Evolutionary conservation across 2,797 vertebrate species (phyloP).

Genomic region (Phataginus tetradactyla): DNA sequence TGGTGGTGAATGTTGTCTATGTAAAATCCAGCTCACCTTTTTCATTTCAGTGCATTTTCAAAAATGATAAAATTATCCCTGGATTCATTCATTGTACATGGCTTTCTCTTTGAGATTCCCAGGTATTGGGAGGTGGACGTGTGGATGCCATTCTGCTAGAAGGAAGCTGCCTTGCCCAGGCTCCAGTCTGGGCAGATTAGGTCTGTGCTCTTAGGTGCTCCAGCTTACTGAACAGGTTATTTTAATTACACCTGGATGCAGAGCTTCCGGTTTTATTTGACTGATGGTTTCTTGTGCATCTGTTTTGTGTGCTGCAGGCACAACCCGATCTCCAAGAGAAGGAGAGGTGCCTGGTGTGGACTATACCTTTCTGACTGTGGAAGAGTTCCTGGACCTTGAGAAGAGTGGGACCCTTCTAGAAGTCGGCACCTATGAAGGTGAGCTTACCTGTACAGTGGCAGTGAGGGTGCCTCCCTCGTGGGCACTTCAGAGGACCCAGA

Average conservation of each 20-base stretch:
- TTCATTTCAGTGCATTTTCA: not conserved
- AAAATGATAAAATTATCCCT: not conserved
- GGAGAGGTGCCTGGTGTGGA: conserved; percentile 98
- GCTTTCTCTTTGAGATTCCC: not conserved
- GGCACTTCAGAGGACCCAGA: not conserved
- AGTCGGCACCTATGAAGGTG: conserved; percentile 98
- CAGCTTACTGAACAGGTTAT: conserved; percentile 58
- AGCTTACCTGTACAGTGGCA: not conserved
- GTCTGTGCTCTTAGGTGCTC: not conserved
- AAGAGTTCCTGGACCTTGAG: conserved; percentile 96
- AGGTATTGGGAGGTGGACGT: not conserved
- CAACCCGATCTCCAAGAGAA: conserved; percentile 95
- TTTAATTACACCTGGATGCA: conserved; percentile 40
- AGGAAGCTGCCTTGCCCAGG: not conserved
- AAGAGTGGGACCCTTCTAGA: conserved; percentile 96
- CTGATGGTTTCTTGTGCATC: conserved; percentile 38
- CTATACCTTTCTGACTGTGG: conserved; percentile 97
- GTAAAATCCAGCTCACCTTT: not conserved
- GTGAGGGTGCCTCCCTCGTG: not conserved
- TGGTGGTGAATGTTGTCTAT: not conserved
- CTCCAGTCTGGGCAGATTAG: not conserved
- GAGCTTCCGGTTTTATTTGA: conserved; percentile 34
- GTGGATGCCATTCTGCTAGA: not conserved
- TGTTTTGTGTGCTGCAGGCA: conserved; percentile 89
- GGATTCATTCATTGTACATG: not conserved